These are phyloP conservation scores for Platycheirus albimanus DNA, from an alignment of 2,888 invertebrate genomes.

Conservation along the genomic window DNA sequence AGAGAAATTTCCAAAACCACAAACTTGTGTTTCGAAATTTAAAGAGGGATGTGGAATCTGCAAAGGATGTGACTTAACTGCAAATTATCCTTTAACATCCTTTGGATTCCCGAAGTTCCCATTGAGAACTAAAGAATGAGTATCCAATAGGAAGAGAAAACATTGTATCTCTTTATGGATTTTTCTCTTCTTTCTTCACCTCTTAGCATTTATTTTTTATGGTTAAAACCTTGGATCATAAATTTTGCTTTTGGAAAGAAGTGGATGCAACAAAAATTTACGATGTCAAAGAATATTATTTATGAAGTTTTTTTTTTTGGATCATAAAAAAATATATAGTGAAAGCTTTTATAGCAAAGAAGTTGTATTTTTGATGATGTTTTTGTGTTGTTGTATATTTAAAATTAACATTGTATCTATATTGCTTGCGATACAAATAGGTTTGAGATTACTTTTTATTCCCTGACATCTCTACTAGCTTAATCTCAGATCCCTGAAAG, in stretches of 20 bases:
- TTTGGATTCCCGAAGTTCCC: neutral
- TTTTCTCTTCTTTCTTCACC: conserved; percentile 9
- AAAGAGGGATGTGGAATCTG: conserved; percentile 57
- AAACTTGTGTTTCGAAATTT: neutral
- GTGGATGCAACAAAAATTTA: conserved; percentile 41
- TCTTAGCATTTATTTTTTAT: conserved; percentile 15
- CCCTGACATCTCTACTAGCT: neutral
- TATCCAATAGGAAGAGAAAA: conserved; percentile 17
- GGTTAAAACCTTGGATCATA: neutral
- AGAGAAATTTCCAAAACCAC: neutral
- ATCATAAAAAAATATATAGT: conserved; percentile 23
- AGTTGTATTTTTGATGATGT: conserved; percentile 14
- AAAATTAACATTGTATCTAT: neutral
- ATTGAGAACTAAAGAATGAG: neutral
- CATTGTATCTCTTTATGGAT: conserved; percentile 29
- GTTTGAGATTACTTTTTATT: conserved; percentile 10
- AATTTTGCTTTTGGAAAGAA: conserved; percentile 6
- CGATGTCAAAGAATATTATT: conserved; percentile 19
- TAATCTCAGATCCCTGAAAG: conserved; percentile 5
- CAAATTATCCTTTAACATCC: conserved; percentile 14
- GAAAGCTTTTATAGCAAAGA: conserved; percentile 36
- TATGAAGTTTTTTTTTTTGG: conserved; percentile 21
- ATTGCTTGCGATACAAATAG: too few species aligned
- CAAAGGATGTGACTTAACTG: conserved; percentile 4
- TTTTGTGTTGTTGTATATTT: neutral